phyloP scores from a whole-genome alignment of 2,113 vertebrate species.

The Aplodontia rufa region DNA sequence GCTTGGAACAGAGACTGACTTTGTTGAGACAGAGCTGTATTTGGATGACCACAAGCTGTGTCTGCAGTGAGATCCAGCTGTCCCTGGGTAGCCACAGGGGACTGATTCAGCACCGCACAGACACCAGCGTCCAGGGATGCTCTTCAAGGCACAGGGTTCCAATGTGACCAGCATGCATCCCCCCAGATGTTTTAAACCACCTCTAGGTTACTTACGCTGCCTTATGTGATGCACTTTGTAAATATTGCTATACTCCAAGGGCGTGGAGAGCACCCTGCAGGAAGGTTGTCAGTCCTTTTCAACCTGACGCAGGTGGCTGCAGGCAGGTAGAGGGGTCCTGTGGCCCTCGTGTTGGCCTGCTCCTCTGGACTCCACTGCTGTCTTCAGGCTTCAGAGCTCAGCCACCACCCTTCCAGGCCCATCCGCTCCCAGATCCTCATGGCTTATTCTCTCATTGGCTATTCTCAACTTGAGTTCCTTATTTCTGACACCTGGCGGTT shows the following conservation, averaged over 20 bases:
- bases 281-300: neutral
- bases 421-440: neutral
- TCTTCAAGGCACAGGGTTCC: too few relatives aligned
- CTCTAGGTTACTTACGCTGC: neutral
- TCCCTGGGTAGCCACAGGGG: neutral
- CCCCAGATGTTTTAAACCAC: neutral
- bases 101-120: neutral
- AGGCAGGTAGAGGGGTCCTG: neutral
- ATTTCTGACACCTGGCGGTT: neutral
- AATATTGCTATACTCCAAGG: neutral
- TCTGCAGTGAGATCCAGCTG: neutral
- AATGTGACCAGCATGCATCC: neutral
- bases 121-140: neutral
- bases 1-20: neutral
- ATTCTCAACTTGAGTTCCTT: neutral
- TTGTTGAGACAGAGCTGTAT: neutral
- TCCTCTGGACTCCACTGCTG: neutral
- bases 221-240: neutral
- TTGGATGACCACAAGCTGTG: neutral
- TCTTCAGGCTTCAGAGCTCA: neutral
- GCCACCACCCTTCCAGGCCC: neutral
- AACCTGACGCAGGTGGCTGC: neutral
- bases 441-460: neutral
- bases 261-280: neutral
- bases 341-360: neutral